Evolutionary conservation across 2,113 vertebrate genomes (phyloP).

Genomic region (Crotalus tigris): DNA sequence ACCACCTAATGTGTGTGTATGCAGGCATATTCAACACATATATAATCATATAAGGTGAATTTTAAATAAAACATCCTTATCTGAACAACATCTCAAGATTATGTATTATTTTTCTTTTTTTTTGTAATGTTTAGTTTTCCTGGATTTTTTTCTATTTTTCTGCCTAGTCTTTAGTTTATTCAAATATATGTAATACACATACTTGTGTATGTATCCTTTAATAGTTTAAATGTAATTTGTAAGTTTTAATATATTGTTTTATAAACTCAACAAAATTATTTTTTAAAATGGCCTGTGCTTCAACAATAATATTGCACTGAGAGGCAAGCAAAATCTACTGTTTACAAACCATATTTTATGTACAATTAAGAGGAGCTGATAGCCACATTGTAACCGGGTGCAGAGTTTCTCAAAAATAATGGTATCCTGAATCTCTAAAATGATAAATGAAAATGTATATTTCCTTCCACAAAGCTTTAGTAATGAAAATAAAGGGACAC

Average conservation of each 20-base stretch:
- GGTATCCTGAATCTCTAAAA: neutral
- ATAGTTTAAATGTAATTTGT: neutral
- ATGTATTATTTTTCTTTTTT: neutral
- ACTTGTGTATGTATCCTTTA: neutral
- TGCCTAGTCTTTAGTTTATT: neutral
- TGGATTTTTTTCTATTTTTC: neutral
- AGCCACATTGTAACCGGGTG: neutral
- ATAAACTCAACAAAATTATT: neutral
- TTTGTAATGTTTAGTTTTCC: neutral
- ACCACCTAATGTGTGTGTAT: neutral
- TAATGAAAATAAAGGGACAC: neutral
- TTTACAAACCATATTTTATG: neutral
- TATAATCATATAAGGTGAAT: neutral
- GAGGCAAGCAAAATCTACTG: neutral
- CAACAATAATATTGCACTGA: neutral
- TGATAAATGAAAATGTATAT: neutral
- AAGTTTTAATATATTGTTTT: neutral
- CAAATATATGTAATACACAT: neutral
- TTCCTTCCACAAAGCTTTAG: neutral
- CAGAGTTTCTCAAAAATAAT: neutral
- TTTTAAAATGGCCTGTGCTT: neutral
- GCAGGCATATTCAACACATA: neutral
- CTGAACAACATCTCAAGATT: neutral
- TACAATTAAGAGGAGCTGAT: neutral
- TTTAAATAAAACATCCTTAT: neutral